Conservation (phyloP, 2,113 vertebrate genomes). For the Dendropsophus ebraccatus region DNA sequence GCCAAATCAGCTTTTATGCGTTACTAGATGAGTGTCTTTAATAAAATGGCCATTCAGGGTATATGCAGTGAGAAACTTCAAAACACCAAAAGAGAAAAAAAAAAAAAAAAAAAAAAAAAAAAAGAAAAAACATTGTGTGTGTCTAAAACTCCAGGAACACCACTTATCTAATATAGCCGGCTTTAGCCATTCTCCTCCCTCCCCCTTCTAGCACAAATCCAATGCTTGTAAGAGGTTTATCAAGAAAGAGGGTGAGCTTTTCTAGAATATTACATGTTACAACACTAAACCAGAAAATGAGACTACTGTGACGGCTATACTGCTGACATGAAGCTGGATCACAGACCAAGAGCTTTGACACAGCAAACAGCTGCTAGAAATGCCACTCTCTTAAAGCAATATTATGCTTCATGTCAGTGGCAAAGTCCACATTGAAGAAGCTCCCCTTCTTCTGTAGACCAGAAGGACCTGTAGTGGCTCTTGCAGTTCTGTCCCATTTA, state of each 20-base stretch:
- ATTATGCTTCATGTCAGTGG: neutral
- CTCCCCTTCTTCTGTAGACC: neutral
- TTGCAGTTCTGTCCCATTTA: too few relatives aligned
- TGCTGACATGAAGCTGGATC: neutral
- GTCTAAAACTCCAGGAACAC: too few relatives aligned
- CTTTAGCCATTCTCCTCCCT: neutral
- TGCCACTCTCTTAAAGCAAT: neutral
- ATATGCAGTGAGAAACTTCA: too few relatives aligned
- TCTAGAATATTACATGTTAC: neutral
- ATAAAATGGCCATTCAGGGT: too few relatives aligned
- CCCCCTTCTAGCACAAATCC: neutral
- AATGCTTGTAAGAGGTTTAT: neutral
- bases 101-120: too few relatives aligned
- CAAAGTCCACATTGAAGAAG: neutral
- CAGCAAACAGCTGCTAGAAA: constrained; percentile 13
- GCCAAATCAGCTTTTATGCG: too few relatives aligned
- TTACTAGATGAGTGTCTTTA: too few relatives aligned
- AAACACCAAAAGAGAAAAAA: too few relatives aligned
- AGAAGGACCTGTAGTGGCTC: too few relatives aligned
- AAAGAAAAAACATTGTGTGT: too few relatives aligned
- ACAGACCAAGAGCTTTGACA: neutral
- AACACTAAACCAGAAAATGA: neutral
- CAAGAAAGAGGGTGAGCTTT: neutral
- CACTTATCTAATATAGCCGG: too few relatives aligned
- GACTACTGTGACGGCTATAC: neutral